Percentiles rank a stretch among this genome's conserved stretches.
phyloP scores from a whole-genome alignment of 2,888 invertebrate genomes.

The Mythimna pallens region DNA sequence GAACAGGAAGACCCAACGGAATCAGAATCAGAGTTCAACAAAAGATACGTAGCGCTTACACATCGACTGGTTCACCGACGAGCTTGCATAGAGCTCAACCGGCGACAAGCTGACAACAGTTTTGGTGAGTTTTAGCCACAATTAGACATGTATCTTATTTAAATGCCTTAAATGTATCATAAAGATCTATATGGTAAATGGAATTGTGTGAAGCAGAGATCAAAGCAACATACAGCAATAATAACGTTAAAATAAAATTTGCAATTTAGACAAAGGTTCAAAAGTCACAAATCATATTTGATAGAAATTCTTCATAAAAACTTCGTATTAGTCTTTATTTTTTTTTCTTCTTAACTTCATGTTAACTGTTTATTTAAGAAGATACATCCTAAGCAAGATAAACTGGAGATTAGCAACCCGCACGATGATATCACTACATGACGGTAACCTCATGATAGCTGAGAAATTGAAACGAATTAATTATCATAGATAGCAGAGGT shows the following conservation, averaged over 20 bases:
- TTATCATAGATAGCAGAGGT: too few relatives aligned
- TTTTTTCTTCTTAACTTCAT: too few relatives aligned
- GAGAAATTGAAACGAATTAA: too few relatives aligned
- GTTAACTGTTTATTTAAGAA: too few relatives aligned
- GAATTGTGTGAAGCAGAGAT: not conserved
- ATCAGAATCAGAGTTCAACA: slow-evolving; percentile 96
- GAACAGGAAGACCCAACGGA: slow-evolving; percentile 91
- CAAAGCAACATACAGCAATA: slow-evolving; percentile 19
- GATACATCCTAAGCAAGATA: too few relatives aligned
- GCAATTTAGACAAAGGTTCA: not conserved
- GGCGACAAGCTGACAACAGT: slow-evolving; percentile 94
- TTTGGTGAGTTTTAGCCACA: slow-evolving; percentile 92
- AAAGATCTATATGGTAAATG: not conserved
- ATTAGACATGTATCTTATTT: too few relatives aligned
- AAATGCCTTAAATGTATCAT: too few relatives aligned
- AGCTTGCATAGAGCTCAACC: slow-evolving; percentile 97
- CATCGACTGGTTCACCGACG: slow-evolving; percentile 97
- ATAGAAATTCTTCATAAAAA: too few relatives aligned
- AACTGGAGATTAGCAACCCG: too few relatives aligned
- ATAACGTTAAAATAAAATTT: not conserved
- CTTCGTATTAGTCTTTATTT: too few relatives aligned
- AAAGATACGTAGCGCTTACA: slow-evolving; percentile 96
- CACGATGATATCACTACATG: too few relatives aligned
- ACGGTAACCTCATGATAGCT: too few relatives aligned
- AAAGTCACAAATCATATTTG: not conserved